Base-by-base conservation (phyloP, 2,888 invertebrate genomes). In the Poecilus cupreus region DNA sequence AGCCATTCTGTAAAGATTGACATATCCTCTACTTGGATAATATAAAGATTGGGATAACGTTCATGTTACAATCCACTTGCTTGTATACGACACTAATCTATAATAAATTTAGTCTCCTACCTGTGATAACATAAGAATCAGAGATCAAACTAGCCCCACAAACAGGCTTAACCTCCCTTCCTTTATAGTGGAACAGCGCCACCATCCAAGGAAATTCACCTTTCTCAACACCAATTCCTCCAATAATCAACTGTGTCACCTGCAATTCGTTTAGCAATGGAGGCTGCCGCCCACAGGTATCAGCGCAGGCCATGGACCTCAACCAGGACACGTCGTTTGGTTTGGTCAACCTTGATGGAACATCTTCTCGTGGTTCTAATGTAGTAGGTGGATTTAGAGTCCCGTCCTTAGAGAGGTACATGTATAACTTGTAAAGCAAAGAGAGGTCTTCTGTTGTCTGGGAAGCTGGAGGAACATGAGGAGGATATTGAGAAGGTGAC, bases 201-300 rank as follows among this genome's bases (percentile, higher is more conserved):
- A 75, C 75, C 32, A 75, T 24, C 75, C 75, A 75, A 1, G 75
- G 75, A 75, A 49, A 75, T 10, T 75, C 75, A 18, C 75, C 75
- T 11, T n/a, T 6, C 13, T 16, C 13, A 10, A 75, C 26, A 5
- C 13, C 46, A 2, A 13, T n/a, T 6, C 75, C 75, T 0, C 75
- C 75, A 18, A 75, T 75, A 5, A 75, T 75, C 6, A 75, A 16
- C 5, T 13, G 32, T 6, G 75, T 75, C 11, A 13, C 4, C 18
- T 54, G 18, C 10, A 26, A 5, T 2, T n/a, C 4, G 2, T 4
- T 20, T 1, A 16, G 16, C n/a, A 13, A 13, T 3, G 13, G 6
- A 13, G 18, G 16, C 0, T 49, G 18, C 26, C 26, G n/a, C 2
- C 60, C 60, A 75, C 75, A 75, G 4, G 11, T 49, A 0, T 5